A percentile compares a stretch with the other conserved stretches of the same genome.
These are phyloP conservation scores for Leptopilina myrica DNA, from an alignment of 2,888 invertebrate genomes.

Conservation along the genomic window DNA sequence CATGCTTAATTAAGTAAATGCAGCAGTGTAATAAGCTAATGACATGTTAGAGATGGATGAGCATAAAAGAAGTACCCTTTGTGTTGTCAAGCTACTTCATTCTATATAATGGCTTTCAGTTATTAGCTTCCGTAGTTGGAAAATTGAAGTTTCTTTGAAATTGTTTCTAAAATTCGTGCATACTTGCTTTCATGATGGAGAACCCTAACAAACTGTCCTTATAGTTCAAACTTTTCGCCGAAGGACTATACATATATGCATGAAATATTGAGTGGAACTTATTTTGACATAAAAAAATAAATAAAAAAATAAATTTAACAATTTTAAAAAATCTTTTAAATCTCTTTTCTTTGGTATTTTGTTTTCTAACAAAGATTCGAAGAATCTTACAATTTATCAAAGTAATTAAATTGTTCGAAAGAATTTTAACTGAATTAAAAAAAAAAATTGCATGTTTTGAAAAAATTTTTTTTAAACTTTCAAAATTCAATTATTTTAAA, in stretches of 20 bases:
- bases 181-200: constrained; percentile 19
- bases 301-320: no score
- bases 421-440: no score
- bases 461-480: no score
- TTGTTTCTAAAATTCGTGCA: constrained; percentile 7
- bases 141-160: constrained; percentile 35
- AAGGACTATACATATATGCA: neutral
- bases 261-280: neutral
- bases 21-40: constrained; percentile 12
- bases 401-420: no score
- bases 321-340: no score
- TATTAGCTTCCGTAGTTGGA: constrained; percentile 7
- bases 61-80: constrained; percentile 19
- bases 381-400: no score
- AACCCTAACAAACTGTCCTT: constrained; percentile 14
- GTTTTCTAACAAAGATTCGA: no score
- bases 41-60: constrained; percentile 3
- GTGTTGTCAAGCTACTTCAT: constrained; percentile 30
- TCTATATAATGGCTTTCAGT: constrained; percentile 17
- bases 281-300: neutral
- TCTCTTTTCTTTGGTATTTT: no score
- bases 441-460: no score
- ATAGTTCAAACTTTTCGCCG: neutral
- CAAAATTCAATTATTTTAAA: no score
- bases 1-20: constrained; percentile 28